Percentiles rank a stretch among this genome's conserved stretches.
These are phyloP conservation scores for Cryptocephalus primarius DNA, from an alignment of 2,888 invertebrate genomes.

Conservation along the genomic window DNA sequence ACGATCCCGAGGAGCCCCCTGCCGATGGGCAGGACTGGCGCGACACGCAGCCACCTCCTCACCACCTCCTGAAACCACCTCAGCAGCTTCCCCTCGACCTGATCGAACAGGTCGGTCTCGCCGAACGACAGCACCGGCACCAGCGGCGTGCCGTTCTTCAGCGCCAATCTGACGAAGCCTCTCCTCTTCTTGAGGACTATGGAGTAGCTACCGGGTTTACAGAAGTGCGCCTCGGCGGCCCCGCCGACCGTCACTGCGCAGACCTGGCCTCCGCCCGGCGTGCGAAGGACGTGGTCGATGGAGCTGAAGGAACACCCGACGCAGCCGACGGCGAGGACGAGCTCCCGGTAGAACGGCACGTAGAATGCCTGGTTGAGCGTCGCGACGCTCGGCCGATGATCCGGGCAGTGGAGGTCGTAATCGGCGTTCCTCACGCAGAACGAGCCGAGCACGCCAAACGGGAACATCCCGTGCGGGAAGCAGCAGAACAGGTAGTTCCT, in stretches of 20 bases:
- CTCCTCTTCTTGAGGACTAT: conserved; percentile 66
- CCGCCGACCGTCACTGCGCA: conserved; percentile 77
- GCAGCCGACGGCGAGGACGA: conserved; percentile 43
- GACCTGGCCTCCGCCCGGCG: conserved; percentile 43
- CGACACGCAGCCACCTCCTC: conserved; percentile 55
- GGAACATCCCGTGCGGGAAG: conserved; percentile 80
- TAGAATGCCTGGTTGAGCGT: conserved; percentile 55
- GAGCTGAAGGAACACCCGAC: conserved; percentile 53
- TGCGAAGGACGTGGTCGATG: conserved; percentile 49
- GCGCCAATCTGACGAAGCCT: conserved; percentile 35
- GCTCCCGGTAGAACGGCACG: conserved; percentile 60
- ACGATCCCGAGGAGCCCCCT: conserved; percentile 80
- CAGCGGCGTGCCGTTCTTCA: conserved; percentile 52
- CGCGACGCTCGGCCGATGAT: conserved; percentile 36
- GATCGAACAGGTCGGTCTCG: conserved; percentile 74
- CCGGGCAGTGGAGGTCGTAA: conserved; percentile 39
- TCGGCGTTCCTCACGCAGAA: conserved; percentile 34
- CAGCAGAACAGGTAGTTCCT: conserved; percentile 76
- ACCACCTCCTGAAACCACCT: conserved; percentile 58
- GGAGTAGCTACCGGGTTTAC: conserved; percentile 62
- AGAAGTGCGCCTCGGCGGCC: conserved; percentile 74
- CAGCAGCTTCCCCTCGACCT: conserved; percentile 56
- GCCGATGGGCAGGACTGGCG: conserved; percentile 63
- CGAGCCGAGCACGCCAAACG: conserved; percentile 64
- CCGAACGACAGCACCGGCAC: conserved; percentile 87